Conservation (phyloP, 2,797 vertebrate species). For the Cryptoprocta ferox region DNA sequence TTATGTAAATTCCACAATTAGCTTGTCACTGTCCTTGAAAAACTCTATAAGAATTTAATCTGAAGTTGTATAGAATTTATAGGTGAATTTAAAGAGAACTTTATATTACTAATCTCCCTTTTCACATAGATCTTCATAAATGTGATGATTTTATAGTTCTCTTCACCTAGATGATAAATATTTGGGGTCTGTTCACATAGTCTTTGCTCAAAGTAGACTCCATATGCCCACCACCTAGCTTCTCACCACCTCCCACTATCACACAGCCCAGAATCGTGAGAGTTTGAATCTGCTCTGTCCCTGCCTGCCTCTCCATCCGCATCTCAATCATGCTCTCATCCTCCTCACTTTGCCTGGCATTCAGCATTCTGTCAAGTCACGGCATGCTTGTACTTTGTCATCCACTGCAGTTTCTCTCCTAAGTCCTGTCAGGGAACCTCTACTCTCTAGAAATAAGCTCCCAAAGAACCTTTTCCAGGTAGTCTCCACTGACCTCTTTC, state of each 20-base stretch:
- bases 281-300: background rate
- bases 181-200: background rate
- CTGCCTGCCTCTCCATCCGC: background rate
- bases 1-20: background rate
- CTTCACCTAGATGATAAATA: background rate
- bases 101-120: background rate
- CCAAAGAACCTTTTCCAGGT: background rate
- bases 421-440: background rate
- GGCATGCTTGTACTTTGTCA: background rate
- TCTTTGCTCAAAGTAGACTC: background rate
- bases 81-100: background rate
- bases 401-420: background rate
- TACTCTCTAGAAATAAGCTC: background rate
- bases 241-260: background rate
- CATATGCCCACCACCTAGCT: background rate
- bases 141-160: background rate
- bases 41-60: background rate
- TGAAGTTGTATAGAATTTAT: background rate
- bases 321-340: background rate
- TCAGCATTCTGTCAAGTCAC: background rate
- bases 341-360: background rate
- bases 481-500: background rate
- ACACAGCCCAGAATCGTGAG: background rate
- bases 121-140: background rate
- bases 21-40: background rate